Evolutionary conservation across 2,797 vertebrate species (phyloP).

Genomic region (Nannoperca obscura): DNA sequence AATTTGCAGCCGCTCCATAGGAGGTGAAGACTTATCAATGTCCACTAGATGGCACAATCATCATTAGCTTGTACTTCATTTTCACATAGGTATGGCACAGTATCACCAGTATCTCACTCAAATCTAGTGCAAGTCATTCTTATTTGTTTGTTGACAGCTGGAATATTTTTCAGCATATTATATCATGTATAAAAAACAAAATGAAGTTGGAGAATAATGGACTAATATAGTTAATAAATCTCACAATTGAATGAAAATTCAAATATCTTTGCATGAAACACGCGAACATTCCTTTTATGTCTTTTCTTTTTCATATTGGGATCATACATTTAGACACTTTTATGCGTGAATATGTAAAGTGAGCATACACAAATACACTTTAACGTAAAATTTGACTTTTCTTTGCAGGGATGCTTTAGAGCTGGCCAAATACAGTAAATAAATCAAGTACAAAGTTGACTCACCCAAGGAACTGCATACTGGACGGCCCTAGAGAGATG

Average conservation of each 20-base stretch:
- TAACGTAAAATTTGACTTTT: not conserved
- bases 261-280: not conserved
- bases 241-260: not conserved
- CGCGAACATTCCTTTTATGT: too few relatives aligned
- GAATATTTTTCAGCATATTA: too few relatives aligned
- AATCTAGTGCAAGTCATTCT: not conserved
- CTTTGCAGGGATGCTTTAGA: too few relatives aligned
- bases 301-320: too few relatives aligned
- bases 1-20: not conserved
- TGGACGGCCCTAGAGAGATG: conserved; percentile 94
- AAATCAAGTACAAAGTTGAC: conserved; percentile 35
- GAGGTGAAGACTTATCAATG: not conserved
- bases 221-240: not conserved
- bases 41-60: conserved; percentile 44
- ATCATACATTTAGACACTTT: too few relatives aligned
- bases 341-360: not conserved
- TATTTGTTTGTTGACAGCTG: not conserved
- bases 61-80: not conserved
- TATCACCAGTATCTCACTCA: not conserved
- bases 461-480: conserved; percentile 97
- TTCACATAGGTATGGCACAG: not conserved
- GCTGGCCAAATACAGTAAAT: not conserved
- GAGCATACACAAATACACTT: not conserved
- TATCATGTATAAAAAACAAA: too few relatives aligned
- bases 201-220: too few relatives aligned